These are phyloP conservation scores for Ctenosaura bakeri DNA, from an alignment of 2,797 vertebrate genomes.

Conservation along the genomic window DNA sequence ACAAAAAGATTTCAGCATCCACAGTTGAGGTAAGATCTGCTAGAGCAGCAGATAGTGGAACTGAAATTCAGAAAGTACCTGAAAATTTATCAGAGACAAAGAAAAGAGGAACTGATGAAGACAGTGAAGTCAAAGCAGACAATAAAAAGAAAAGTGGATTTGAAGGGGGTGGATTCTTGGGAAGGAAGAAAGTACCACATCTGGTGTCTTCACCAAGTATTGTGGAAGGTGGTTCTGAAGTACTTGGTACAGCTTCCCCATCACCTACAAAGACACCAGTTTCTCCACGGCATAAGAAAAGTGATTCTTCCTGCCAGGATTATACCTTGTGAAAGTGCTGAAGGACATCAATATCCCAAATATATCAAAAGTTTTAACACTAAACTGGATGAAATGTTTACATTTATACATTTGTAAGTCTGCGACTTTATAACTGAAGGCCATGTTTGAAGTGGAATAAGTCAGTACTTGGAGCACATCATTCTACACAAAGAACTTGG, in stretches of 20 bases:
- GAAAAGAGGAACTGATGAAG: constrained; percentile 88
- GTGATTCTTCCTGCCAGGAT: constrained; percentile 86
- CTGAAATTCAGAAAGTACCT: constrained; percentile 78
- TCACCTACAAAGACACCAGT: constrained; percentile 92
- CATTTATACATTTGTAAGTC: constrained; percentile 53
- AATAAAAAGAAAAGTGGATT: constrained; percentile 88
- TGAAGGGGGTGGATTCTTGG: constrained; percentile 89
- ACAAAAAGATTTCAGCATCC: constrained; percentile 81
- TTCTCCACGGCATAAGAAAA: constrained; percentile 92
- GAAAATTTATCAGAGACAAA: constrained; percentile 86
- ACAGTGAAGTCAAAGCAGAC: constrained; percentile 85
- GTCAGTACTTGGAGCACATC: constrained; percentile 35
- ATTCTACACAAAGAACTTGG: constrained; percentile 39
- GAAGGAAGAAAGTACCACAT: constrained; percentile 90
- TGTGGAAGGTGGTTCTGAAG: constrained; percentile 87
- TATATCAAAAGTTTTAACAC: constrained; percentile 39
- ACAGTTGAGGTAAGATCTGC: constrained; percentile 79
- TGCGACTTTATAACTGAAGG: constrained; percentile 47
- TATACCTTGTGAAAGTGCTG: constrained; percentile 79
- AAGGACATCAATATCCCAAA: constrained; percentile 24
- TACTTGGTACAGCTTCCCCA: constrained; percentile 88
- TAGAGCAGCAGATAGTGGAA: constrained; percentile 70
- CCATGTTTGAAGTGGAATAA: constrained; percentile 55
- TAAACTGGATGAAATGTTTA: constrained; percentile 56
- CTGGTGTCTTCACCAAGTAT: constrained; percentile 85